Base-by-base conservation (phyloP, 2,888 invertebrate species). In the Lasioglossum villosulum region DNA sequence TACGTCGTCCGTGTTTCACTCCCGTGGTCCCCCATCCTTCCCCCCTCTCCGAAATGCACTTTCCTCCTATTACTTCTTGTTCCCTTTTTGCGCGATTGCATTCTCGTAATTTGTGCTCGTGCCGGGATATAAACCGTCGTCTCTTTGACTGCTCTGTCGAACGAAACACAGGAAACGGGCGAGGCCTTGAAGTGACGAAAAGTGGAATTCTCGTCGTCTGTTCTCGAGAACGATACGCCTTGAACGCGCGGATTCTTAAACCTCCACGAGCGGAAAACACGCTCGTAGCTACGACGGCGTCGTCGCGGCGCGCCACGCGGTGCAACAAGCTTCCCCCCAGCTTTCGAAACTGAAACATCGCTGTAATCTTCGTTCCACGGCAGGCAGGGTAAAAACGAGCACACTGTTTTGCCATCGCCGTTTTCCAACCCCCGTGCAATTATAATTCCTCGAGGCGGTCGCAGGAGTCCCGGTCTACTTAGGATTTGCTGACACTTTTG, bases 91-190 rank as follows among this genome's bases (percentile, higher is more conserved):
- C 70, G 48, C 42, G 63, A 81, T 81, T 84, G 78, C 86, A 78
- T 75, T 84, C 78, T 72, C 56, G 86, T 86, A 86, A 86, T 86
- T 86, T 84, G 66, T 34, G 84, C 81, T 78, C 75, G 66, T 68
- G 16, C 75, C 30, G 66, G 59, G 80, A 77, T 72, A 78, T 72
- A 84, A 80, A 86, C 80, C 59, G 84, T 80, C 71, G 52, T 71
- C 56, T 56, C 80, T 86, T 85, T 80, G 80, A 84, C 80, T 71
- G 56, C 59, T 63, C 48, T 34, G 83, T 75, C 66, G 83, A 79
- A 84, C 52, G 71, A 34, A 52, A 42, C n/a, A 27, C 19, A 16
- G 79, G 34, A 72, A 84, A 73, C 19, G 37, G 52, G 10, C 37
- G 75, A 76, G 66, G 48, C 75, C 34, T 45, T 71, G 71, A 73